A percentile compares a stretch with the other conserved stretches of the same genome.
Conservation (phyloP, 2,797 vertebrate species). For the Cheirogaleus major region DNA sequence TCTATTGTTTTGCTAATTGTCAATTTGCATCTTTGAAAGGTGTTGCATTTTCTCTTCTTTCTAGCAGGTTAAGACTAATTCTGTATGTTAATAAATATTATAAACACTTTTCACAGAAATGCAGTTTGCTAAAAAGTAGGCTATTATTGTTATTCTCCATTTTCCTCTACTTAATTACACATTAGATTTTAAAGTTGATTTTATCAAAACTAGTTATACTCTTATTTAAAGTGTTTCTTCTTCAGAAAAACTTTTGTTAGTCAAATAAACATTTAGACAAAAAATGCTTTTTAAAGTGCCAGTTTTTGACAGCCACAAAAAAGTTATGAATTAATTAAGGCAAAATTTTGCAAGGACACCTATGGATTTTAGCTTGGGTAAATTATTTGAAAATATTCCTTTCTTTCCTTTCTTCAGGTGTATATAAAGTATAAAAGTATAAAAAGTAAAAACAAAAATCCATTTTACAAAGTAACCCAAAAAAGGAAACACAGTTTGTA, state of each 20-base stretch:
- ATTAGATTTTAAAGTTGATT: conserved; percentile 53
- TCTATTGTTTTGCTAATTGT: conserved; percentile 90
- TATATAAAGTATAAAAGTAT: not conserved
- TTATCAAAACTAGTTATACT: conserved; percentile 54
- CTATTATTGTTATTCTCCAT: conserved; percentile 65
- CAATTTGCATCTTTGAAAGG: conserved; percentile 90
- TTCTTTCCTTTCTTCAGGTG: not conserved
- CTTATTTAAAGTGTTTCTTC: conserved; percentile 33
- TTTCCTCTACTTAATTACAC: conserved; percentile 71
- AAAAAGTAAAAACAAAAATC: not conserved
- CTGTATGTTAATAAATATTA: conserved; percentile 83
- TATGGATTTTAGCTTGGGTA: not conserved
- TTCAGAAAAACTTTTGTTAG: not conserved
- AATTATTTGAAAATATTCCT: conserved; percentile 22
- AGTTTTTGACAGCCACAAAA: not conserved
- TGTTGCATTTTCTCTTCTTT: conserved; percentile 85
- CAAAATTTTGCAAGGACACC: not conserved
- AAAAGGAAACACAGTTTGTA: not conserved
- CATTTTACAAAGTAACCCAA: conserved; percentile 16
- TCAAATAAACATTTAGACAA: conserved; percentile 52
- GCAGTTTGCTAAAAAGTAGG: conserved; percentile 70
- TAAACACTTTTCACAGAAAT: conserved; percentile 66
- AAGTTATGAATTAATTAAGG: not conserved
- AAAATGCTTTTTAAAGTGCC: not conserved
- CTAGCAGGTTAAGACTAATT: conserved; percentile 87